Base-by-base conservation (phyloP, 2,888 invertebrate genomes). In the Amphimallon solstitiale region DNA sequence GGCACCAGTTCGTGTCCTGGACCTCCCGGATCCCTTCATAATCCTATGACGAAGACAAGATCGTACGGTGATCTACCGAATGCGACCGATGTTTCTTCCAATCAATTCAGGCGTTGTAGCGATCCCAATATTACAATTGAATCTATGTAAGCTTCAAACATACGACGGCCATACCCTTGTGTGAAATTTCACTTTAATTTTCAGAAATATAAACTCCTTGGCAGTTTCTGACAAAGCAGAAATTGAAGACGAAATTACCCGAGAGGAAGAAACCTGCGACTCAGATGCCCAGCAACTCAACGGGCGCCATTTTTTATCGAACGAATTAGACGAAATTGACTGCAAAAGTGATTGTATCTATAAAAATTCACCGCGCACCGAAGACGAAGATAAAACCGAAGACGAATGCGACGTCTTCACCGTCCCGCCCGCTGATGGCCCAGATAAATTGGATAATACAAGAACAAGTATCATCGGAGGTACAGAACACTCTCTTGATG, bases 41-140 rank as follows among this genome's bases (percentile, higher is more conserved):
- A 75, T 48, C 76, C 77, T 68, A 89, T 92, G 89, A 90, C 89
- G 0, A 94, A 94, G 80, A 94, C 94, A 17, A 86, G 94, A 74
- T 95, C 95, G 0, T 94, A 92, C 80, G 94, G 94, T 70, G 93
- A 95, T 81, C 84, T 95, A 64, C 85, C 91, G 71, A 88, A 86
- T 67, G 90, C 89, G 64, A 87, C 87, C 21, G 89, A 89, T 78
- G 82, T 82, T 52, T 80, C 84, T 62, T 79, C 78, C n/a, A 75
- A 77, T 74, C 72, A 74, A 5, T 90, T 90, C 71, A 85, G 95
- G 65, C 86, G 95, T 70, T 90, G 90, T 72, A 95, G 95, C 81
- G 95, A 95, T 83, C 94, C 95, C 38, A 94, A 88, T 82, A 86
- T 95, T 77, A 87, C 89, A 35, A 86, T 90, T 15, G 93, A 93